These are phyloP conservation scores for Phthorimaea operculella DNA, from an alignment of 1,140 invertebrate species.

Conservation along the genomic window DNA sequence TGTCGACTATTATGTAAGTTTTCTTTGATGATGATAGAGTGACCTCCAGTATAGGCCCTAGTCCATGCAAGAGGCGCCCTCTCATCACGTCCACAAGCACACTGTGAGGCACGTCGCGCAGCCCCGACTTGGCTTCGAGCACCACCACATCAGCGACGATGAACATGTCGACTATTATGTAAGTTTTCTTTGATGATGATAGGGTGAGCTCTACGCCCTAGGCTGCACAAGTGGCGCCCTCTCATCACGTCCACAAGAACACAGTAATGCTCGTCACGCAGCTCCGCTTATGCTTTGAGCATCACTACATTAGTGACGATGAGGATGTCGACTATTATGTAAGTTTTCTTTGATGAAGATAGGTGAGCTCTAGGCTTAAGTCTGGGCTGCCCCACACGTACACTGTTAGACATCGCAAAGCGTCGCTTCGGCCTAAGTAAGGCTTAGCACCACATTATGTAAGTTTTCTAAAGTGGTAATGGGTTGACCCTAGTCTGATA, in stretches of 20 bases:
- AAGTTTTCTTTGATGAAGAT: too few species aligned
- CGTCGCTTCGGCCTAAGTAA: constrained; percentile 27
- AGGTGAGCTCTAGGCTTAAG: constrained; percentile 22
- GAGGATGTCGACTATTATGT: constrained; percentile 59
- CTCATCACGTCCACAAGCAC: constrained; percentile 26
- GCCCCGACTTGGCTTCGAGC: constrained; percentile 29
- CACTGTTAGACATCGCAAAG: constrained; percentile 18
- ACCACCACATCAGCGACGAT: constrained; percentile 50
- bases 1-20: constrained; percentile 57
- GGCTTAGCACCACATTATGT: constrained; percentile 49
- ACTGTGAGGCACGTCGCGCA: constrained; percentile 11
- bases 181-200: constrained; percentile 20
- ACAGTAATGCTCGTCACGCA: constrained; percentile 10
- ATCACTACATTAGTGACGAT: constrained; percentile 47
- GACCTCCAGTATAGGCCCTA: too few species aligned
- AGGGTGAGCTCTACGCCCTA: too few species aligned
- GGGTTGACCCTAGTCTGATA: too few species aligned
- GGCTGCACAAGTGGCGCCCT: constrained; percentile 21
- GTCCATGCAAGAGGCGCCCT: constrained; percentile 22
- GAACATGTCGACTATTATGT: constrained; percentile 59
- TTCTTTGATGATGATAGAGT: too few species aligned
- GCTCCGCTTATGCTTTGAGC: constrained; percentile 28
- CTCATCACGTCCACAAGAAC: constrained; percentile 25
- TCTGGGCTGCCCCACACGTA: constrained; percentile 17
- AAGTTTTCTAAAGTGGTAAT: too few species aligned